Evolutionary conservation across 2,797 vertebrate genomes (phyloP), one percentile per base, ranked within the genome.

Genomic region (Acanthis flammea): DNA sequence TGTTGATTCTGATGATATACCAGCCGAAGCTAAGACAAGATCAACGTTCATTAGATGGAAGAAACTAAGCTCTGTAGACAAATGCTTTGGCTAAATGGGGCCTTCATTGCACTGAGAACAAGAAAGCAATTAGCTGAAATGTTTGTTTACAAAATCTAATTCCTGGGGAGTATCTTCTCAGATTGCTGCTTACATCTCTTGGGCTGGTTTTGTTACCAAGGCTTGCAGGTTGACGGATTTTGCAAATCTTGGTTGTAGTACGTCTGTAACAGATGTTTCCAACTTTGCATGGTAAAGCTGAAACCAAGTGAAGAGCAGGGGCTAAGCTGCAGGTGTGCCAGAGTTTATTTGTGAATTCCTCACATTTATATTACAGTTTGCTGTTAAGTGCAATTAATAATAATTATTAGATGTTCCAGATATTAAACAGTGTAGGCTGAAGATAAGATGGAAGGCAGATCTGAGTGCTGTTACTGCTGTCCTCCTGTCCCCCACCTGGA

Each of bases 91-190:
- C 90, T 97, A 97, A 97, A 92, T 97, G 91, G 92, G 93, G 83
- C 84, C 94, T 96, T 97, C 93, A 95, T 3, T 97, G 90, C 96
- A 86, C 74, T 51, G 80, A 96, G 95, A 97, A 97, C 95, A 98
- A 97, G 97, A 97, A 97, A 96, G 90, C 95, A 97, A 97, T 98
- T 98, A 98, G 88, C 87, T 94, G 87, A 94, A 97, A 97, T 97
- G 96, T 97, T 97, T 97, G 97, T 97, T 95, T 94, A 96, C 90
- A 93, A 94, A 97, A 96, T 96, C 97, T 97, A 96, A 97, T 97
- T 97, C 96, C 95, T 97, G 87, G 89, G 94, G 95, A 97, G 95
- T 94, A 96, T 91, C 91, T 94, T 96, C 77, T 95, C 84, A 93
- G 96, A 96, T 96, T 96, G 95, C 93, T 0, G 18, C 88, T 96